These are phyloP conservation scores for Geophilus truncorum DNA, from an alignment of 2,888 invertebrate genomes.

Conservation along the genomic window DNA sequence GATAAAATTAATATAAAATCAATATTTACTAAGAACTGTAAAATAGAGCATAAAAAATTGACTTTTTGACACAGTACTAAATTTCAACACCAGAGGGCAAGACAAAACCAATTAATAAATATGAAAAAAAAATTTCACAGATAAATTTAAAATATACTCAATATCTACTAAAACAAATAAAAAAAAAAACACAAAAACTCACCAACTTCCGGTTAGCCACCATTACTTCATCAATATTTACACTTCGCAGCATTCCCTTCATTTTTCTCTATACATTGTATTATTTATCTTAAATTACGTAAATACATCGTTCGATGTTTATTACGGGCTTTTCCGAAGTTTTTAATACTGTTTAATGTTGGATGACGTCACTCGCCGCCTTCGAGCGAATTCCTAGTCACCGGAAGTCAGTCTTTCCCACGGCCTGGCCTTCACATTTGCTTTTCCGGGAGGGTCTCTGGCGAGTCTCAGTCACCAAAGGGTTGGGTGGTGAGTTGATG, in stretches of 20 bases:
- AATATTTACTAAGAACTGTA: too few relatives aligned
- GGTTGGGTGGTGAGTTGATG: neutral
- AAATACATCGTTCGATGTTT: too few relatives aligned
- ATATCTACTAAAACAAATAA: too few relatives aligned
- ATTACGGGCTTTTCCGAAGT: neutral
- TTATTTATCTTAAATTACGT: neutral
- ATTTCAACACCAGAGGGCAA: too few relatives aligned
- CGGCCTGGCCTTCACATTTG: neutral
- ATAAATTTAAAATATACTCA: too few relatives aligned
- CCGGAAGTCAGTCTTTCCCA: neutral
- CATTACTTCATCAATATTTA: neutral
- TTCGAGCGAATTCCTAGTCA: neutral
- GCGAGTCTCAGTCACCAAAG: neutral
- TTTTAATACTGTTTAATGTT: neutral
- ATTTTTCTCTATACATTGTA: neutral
- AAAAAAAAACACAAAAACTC: too few relatives aligned
- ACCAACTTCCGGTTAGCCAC: neutral
- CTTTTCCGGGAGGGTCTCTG: neutral
- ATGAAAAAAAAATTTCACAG: too few relatives aligned
- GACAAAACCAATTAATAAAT: too few relatives aligned
- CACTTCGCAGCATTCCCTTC: too few relatives aligned
- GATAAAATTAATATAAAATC: too few relatives aligned
- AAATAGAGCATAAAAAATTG: too few relatives aligned
- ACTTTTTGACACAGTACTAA: too few relatives aligned
- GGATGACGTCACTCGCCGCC: neutral